Conservation (phyloP, 2,797 vertebrate genomes). For the Paratrypauchen microcephalus region DNA sequence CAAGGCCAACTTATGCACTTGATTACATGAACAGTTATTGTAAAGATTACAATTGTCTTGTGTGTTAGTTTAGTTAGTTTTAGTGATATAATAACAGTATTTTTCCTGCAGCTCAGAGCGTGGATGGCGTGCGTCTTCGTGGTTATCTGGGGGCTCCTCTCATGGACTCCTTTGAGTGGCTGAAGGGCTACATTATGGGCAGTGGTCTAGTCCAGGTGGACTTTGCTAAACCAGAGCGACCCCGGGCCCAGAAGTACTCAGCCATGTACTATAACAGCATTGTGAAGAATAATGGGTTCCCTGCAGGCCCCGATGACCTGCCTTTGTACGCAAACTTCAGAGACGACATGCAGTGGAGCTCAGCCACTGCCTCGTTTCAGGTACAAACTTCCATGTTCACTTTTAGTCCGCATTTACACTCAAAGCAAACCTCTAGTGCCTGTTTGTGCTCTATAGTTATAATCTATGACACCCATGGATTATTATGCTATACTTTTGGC, state of each 20-base stretch:
- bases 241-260: constrained; percentile 87
- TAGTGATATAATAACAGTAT: no score
- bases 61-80: no score
- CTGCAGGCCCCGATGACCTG: constrained; percentile 75
- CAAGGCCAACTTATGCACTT: no score
- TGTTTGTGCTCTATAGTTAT: no score
- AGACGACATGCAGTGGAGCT: constrained; percentile 87
- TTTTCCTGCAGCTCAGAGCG: constrained; percentile 75
- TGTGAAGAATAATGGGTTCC: constrained; percentile 87
- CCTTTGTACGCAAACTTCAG: constrained; percentile 85
- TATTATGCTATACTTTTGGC: no score
- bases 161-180: constrained; percentile 95
- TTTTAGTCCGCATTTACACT: no score
- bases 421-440: no score
- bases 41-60: no score
- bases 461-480: no score
- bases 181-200: constrained; percentile 80
- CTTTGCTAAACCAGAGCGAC: constrained; percentile 76
- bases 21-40: no score
- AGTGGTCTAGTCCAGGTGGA: constrained; percentile 89
- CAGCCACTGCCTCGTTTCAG: constrained; percentile 90
- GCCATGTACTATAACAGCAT: constrained; percentile 85
- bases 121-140: constrained; percentile 87
- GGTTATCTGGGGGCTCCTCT: constrained; percentile 85
- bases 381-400: constrained; percentile 73